phyloP scores from a whole-genome alignment of 2,113 vertebrate species.

The Dromaius novaehollandiae region DNA sequence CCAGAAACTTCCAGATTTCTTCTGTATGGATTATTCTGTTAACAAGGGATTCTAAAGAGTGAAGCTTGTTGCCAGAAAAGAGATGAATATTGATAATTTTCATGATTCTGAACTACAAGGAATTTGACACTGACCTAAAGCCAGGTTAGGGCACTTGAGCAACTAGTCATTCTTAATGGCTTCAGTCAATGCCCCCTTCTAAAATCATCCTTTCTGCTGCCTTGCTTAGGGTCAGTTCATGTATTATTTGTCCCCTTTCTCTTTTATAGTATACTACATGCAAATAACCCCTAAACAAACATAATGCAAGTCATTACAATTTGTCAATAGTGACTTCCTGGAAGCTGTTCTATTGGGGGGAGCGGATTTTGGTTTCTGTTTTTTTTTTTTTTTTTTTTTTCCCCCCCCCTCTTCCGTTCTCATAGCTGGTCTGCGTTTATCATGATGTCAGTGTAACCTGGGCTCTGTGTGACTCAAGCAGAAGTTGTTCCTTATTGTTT shows the following conservation, averaged over 20 bases:
- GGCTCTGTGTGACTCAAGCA: not conserved
- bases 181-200: not conserved
- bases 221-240: not conserved
- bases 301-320: not conserved
- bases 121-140: slow-evolving; percentile 25
- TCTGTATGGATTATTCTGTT: slow-evolving; percentile 25
- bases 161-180: not conserved
- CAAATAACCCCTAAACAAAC: not conserved
- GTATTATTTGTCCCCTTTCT: not conserved
- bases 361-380: no score
- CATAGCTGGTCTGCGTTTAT: not conserved
- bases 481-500: not conserved
- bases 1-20: slow-evolving; percentile 8
- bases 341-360: not conserved
- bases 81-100: slow-evolving; percentile 35
- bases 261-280: not conserved
- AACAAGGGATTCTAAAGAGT: slow-evolving; percentile 34
- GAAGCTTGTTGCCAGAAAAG: not conserved
- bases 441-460: not conserved
- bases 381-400: not conserved
- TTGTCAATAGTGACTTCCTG: slow-evolving; percentile 6
- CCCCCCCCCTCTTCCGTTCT: not conserved
- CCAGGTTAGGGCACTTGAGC: not conserved
- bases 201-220: not conserved
- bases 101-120: not conserved